A percentile compares a stretch with the other conserved stretches of the same genome.
phyloP scores from a whole-genome alignment of 2,797 vertebrate species.

The Rhinoraja longicauda region DNA sequence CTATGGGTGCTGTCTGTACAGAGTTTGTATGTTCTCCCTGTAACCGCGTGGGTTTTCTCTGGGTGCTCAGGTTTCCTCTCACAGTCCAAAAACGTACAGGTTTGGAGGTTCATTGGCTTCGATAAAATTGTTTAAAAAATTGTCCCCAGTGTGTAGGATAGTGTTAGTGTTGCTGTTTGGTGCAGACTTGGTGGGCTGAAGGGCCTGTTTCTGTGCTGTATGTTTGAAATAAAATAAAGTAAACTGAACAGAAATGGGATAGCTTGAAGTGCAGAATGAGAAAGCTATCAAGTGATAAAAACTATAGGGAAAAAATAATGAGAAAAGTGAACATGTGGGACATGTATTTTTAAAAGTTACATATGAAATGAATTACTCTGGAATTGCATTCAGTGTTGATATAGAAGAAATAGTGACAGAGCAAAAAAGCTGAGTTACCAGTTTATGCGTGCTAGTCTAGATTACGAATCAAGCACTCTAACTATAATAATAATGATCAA shows the following conservation, averaged over 20 bases:
- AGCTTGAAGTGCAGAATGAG: neutral
- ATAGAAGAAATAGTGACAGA: neutral
- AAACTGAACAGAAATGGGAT: neutral
- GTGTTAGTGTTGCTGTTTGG: too few species aligned
- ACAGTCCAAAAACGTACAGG: too few species aligned
- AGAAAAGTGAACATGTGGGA: neutral
- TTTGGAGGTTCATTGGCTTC: too few species aligned
- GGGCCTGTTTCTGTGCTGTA: too few species aligned
- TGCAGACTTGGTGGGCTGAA: too few species aligned
- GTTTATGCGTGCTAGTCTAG: neutral
- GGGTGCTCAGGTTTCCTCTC: too few species aligned
- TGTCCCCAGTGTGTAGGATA: too few species aligned
- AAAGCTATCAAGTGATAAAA: neutral
- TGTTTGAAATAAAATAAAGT: too few species aligned
- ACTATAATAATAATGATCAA: neutral
- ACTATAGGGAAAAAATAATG: neutral
- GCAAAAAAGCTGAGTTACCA: neutral
- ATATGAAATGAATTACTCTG: neutral
- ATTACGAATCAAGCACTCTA: neutral
- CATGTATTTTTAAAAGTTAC: neutral
- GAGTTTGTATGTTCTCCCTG: too few species aligned
- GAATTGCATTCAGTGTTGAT: neutral
- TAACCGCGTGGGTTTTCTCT: too few species aligned
- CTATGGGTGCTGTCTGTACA: too few species aligned
- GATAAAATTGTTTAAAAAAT: too few species aligned